Evolutionary conservation across 2,797 vertebrate species (phyloP).

Genomic region (Myioborus melanocephalus): DNA sequence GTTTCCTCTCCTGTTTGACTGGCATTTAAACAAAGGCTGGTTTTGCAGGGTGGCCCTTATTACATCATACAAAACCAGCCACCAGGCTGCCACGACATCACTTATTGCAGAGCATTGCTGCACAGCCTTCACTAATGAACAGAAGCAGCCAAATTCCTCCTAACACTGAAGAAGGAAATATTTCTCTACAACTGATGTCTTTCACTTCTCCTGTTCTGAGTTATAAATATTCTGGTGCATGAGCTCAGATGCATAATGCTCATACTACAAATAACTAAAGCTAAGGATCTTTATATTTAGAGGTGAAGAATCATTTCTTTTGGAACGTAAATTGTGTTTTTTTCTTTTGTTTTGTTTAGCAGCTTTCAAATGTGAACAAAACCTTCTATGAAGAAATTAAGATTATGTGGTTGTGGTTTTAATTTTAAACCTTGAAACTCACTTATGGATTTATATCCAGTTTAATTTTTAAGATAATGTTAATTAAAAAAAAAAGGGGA

Average conservation of each 20-base stretch:
- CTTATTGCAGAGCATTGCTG: background rate
- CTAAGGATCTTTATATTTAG: background rate
- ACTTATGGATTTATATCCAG: background rate
- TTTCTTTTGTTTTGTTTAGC: background rate
- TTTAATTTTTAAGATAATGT: background rate
- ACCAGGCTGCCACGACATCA: accelerated
- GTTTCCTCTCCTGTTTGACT: background rate
- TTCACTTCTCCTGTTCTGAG: constrained; percentile 26
- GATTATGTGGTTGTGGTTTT: background rate
- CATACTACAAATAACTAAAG: constrained; percentile 13
- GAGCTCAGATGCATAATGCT: constrained; percentile 25
- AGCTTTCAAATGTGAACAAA: background rate
- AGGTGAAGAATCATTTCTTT: background rate
- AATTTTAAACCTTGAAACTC: background rate
- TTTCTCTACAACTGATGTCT: background rate
- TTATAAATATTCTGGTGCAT: constrained; percentile 31
- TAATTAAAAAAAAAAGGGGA: background rate
- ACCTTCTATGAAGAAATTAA: background rate
- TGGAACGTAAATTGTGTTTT: background rate
- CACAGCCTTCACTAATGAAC: background rate
- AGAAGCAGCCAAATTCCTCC: background rate
- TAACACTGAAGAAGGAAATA: background rate
- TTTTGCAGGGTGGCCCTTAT: background rate
- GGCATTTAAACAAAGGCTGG: background rate
- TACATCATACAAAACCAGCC: background rate